Conservation (phyloP, 2,797 vertebrate species). For the Malacoctenus gilli region DNA sequence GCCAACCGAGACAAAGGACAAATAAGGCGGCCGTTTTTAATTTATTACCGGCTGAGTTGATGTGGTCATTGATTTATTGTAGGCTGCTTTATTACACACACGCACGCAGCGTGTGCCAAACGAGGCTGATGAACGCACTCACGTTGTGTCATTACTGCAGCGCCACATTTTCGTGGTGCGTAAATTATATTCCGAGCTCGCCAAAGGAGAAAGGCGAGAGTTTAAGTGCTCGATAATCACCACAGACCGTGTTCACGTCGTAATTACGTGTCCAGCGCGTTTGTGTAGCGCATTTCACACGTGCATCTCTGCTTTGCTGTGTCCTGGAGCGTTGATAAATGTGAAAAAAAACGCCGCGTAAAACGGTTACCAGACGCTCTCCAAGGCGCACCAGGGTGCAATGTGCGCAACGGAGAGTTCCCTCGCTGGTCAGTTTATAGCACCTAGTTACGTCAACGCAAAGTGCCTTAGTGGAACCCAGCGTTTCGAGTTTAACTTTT, state of each 20-base stretch:
- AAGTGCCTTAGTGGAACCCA: background rate
- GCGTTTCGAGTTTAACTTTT: background rate
- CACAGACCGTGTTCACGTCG: background rate
- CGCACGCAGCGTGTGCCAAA: constrained; percentile 47
- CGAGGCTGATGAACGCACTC: constrained; percentile 47
- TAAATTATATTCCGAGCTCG: constrained; percentile 64
- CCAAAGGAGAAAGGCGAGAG: constrained; percentile 7
- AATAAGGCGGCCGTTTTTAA: constrained; percentile 62
- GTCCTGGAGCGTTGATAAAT: constrained; percentile 14
- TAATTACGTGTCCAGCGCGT: background rate
- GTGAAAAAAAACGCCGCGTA: constrained; percentile 69
- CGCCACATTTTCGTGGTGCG: constrained; percentile 65
- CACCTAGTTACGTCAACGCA: background rate
- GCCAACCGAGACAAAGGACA: constrained; percentile 77
- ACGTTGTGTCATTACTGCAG: constrained; percentile 18
- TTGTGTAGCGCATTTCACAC: constrained; percentile 16
- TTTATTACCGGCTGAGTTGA: constrained; percentile 63
- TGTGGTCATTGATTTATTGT: constrained; percentile 60
- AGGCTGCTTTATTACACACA: constrained; percentile 52
- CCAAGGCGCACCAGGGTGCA: constrained; percentile 70
- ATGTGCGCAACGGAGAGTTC: constrained; percentile 53
- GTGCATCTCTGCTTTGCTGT: background rate
- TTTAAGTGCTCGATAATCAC: constrained; percentile 7
- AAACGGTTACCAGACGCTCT: constrained; percentile 68
- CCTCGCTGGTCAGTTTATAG: background rate